Base-by-base conservation (phyloP, 2,113 vertebrate genomes). In the Catagonus wagneri region DNA sequence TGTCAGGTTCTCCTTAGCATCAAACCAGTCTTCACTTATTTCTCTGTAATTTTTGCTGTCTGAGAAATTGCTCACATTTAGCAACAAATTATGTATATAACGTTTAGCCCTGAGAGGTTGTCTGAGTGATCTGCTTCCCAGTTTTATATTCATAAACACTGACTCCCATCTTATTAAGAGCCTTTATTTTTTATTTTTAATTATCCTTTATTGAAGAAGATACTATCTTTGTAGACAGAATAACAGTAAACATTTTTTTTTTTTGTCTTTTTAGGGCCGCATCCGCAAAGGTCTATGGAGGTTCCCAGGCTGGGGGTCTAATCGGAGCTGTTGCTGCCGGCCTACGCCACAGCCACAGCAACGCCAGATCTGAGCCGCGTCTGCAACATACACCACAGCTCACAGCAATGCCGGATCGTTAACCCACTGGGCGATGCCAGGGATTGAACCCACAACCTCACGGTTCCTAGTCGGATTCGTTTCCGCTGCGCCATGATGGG, bases 21-120 rank as follows among this genome's bases (percentile, higher is more conserved):
- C 98, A 97, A 98, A 99, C 98, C 98, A 99, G 39, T 84, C 76
- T 68, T 98, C 98, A 56, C 65, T 97, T 34, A 76, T 2, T 80
- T 98, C 98, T 80, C 61, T 87, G 23, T 23, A 84, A 91, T 76
- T 96, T 58, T 63, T 90, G 58, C 0, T 54, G 19, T 89, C 98
- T 99, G 94, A 72, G 52, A 76, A 78, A 96, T 83, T 52, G 34
- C 94, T 96, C 7, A 83, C 3, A 86, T 58, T 7, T 25, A 95
- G 56, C 12, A 39, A 58, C 58, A 27, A 97, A 54, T 83, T 58
- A 50, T 5, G 3, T 7, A 25, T 1, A 22, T 1, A n/a, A 71
- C 8, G n/a, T 80, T 54, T 44, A 39, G 34, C 50, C n/a, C 1
- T 69, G 50, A 93, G 36, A 74, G 32, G 29, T 25, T 69, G 83